Evolutionary conservation across 1,140 invertebrate genomes (phyloP), one percentile per base, ranked within the genome.

Genomic region (Drusus annulatus): DNA sequence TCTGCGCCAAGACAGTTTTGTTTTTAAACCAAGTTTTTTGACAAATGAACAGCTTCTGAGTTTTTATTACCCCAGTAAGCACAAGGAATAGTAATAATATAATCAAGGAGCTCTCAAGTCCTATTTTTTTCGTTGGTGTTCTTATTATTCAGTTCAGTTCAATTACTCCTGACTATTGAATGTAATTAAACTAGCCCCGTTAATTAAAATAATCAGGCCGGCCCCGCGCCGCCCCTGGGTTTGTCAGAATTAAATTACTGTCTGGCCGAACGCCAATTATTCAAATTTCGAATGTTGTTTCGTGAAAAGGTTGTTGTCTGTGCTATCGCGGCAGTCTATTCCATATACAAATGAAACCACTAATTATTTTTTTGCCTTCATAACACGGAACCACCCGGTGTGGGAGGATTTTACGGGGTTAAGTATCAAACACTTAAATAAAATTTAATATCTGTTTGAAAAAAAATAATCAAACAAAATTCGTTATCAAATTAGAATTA

Each of bases 231-330:
- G 65, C 80, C 80, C 52, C 71, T 80, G 79, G 17, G 45, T 73
- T 78, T 78, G 63, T 76, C 21, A 15, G 52, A 78, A 65, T 78
- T 19, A 65, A 65, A 78, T 78, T 76, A 76, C 60, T 65, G 69
- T 75, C 69, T 80, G 79, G 79, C 69, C 58, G 31, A 74, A 74
- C 50, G 79, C 74, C 74, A 81, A 81, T 77, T 81, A 77, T 81
- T 81, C 63, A 81, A 81, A 81, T 81, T 81, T 73, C 56, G 45
- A 68, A 65, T 78, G 76, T 78, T 78, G 62, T 78, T 78, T 50
- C 62, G 45, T 77, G 54, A 69, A 68, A 65, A 78, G 76, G 76
- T 65, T 69, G 56, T 45, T 62, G 74, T 71, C 50, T 65, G n/a
- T 17, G 45, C 68, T 71, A 51, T 50, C 65, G 17, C 19, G 17